A percentile compares a stretch with the other conserved stretches of the same genome.
Evolutionary conservation across 53 echinoderm and acorn worm genomes (phyloP).

Genomic region (Echinarachnius parma): DNA sequence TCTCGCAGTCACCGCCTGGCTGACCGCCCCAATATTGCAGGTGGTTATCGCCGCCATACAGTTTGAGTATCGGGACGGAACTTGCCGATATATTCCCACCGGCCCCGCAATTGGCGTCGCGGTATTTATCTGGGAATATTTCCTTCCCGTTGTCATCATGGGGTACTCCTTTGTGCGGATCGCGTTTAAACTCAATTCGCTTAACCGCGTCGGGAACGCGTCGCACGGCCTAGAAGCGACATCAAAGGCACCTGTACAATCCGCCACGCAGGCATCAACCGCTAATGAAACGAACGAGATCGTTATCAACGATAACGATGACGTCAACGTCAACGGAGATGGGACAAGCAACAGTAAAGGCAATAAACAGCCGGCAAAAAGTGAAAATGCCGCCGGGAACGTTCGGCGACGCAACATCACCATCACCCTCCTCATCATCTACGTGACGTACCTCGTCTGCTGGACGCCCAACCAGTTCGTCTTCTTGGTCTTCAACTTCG

Average conservation of each 20-base stretch:
- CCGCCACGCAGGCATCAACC: too few species aligned
- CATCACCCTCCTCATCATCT: slow-evolving; percentile 58
- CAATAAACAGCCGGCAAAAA: too few species aligned
- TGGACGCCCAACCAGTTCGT: slow-evolving; percentile 77
- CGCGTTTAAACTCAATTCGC: slow-evolving; percentile 35
- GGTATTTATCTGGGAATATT: slow-evolving; percentile 71
- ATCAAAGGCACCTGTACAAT: too few species aligned
- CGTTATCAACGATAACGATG: too few species aligned
- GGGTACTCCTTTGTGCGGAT: slow-evolving; percentile 57
- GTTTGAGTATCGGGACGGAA: slow-evolving; percentile 8
- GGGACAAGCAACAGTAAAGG: too few species aligned
- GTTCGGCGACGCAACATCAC: slow-evolving; percentile 62
- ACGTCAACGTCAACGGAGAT: too few species aligned
- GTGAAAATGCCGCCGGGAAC: slow-evolving; percentile 17
- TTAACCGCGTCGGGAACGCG: slow-evolving; percentile 20
- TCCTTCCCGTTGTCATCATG: slow-evolving; percentile 66
- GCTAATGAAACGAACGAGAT: too few species aligned
- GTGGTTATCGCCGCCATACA: slow-evolving; percentile 49
- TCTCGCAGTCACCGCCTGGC: slow-evolving; percentile 44
- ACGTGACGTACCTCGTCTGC: slow-evolving; percentile 67
- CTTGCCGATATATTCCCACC: slow-evolving; percentile 32
- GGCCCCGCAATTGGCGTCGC: slow-evolving; percentile 48
- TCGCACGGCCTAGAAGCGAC: not conserved
- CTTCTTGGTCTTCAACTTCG: slow-evolving; percentile 68
- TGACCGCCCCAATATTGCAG: slow-evolving; percentile 66